These are phyloP conservation scores for Miichthys miiuy DNA, from an alignment of 2,797 vertebrate genomes.

Conservation along the genomic window DNA sequence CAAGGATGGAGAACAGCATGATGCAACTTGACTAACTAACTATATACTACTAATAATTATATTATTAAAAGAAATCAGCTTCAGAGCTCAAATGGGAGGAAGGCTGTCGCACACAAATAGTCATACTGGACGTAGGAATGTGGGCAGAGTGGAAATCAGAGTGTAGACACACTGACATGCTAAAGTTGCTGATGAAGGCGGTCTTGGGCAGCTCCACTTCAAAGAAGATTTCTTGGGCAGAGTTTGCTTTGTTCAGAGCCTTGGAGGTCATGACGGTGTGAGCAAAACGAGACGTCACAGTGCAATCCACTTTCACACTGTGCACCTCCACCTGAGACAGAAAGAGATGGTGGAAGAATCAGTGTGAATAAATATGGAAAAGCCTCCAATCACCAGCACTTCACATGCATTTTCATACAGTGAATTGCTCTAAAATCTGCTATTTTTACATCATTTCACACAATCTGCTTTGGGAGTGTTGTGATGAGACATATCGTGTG, in stretches of 20 bases:
- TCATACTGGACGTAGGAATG: not conserved
- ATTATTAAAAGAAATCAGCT: not conserved
- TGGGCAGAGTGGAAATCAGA: not conserved
- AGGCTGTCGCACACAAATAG: not conserved
- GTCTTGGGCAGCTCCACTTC: conserved; percentile 26
- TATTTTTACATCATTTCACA: not conserved
- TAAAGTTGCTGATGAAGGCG: too few relatives aligned
- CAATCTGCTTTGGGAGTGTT: conserved; percentile 37
- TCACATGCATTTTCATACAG: too few relatives aligned
- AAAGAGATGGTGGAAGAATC: not conserved
- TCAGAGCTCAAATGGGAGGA: not conserved
- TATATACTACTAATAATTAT: not conserved
- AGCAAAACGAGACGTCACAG: conserved; percentile 90
- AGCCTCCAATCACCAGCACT: too few relatives aligned
- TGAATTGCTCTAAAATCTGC: not conserved
- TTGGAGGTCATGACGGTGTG: conserved; percentile 91
- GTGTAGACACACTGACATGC: conserved; percentile 85
- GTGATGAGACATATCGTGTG: conserved; percentile 6
- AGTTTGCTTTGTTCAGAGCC: conserved; percentile 86
- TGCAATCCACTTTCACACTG: conserved; percentile 88
- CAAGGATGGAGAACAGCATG: conserved; percentile 10
- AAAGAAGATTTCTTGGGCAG: conserved; percentile 89
- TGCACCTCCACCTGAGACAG: conserved; percentile 70
- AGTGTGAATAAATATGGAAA: too few relatives aligned
- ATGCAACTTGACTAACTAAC: too few relatives aligned